phyloP scores from a whole-genome alignment of 2,113 vertebrate species.

The Aptenodytes patagonicus region DNA sequence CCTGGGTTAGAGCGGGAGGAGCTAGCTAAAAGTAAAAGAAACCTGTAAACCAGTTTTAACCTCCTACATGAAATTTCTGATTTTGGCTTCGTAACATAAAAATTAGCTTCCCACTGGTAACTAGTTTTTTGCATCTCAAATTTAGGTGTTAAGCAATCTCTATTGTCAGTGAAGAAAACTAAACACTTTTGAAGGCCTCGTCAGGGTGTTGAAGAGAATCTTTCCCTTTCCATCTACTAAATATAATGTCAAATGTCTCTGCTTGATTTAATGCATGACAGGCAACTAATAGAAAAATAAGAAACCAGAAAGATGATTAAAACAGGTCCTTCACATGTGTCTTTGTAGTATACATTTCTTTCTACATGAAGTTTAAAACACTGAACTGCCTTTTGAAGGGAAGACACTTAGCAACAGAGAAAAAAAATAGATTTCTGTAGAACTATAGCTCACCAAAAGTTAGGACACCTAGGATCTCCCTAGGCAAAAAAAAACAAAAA shows the following conservation, averaged over 20 bases:
- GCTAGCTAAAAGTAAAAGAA: background rate
- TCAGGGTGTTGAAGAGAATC: background rate
- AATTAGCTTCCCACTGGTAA: background rate
- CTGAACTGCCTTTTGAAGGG: background rate
- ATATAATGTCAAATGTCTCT: background rate
- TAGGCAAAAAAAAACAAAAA: background rate
- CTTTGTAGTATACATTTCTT: background rate
- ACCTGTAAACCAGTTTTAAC: background rate
- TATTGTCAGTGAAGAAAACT: background rate
- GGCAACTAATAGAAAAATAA: background rate
- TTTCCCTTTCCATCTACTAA: background rate
- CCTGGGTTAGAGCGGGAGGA: background rate
- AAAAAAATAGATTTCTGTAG: background rate
- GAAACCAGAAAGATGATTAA: background rate
- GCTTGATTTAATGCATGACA: background rate
- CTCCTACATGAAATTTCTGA: background rate
- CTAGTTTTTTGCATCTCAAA: background rate
- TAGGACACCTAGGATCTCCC: background rate
- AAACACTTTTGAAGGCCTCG: fast-evolving
- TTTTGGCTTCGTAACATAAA: background rate
- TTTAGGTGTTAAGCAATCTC: background rate
- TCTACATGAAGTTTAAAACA: background rate
- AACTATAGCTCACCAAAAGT: background rate
- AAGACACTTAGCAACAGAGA: background rate
- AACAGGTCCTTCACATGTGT: background rate